A percentile compares a stretch with the other conserved stretches of the same genome.
These are phyloP conservation scores for Toxotes chatareus DNA, from an alignment of 2,113 vertebrate genomes.

Conservation along the genomic window DNA sequence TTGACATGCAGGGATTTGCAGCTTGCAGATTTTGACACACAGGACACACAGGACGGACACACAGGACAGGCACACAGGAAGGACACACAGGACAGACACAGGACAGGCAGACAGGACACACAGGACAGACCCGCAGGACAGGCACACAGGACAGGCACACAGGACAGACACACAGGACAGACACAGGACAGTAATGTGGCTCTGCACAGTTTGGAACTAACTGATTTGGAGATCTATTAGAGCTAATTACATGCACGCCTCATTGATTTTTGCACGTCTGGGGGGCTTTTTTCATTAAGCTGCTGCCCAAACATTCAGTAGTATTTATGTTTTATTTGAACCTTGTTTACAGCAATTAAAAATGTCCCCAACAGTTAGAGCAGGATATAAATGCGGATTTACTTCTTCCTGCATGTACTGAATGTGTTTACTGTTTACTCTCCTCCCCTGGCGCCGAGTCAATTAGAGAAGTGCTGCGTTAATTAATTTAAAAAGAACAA, in stretches of 20 bases:
- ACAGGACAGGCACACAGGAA: too few relatives aligned
- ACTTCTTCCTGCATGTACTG: neutral
- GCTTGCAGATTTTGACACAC: neutral
- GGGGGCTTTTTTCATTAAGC: conserved; percentile 43
- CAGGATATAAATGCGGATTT: neutral
- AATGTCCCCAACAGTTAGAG: neutral
- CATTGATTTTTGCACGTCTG: conserved; percentile 17
- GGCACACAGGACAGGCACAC: too few relatives aligned
- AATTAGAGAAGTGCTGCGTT: neutral
- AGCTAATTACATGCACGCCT: neutral
- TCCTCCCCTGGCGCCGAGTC: neutral
- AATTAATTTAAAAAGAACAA: neutral
- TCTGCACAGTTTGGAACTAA: conserved; percentile 11
- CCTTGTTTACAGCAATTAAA: conserved; percentile 25
- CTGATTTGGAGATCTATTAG: conserved; percentile 24
- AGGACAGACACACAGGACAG: neutral
- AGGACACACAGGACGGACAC: too few relatives aligned
- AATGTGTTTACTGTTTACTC: neutral
- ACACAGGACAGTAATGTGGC: conserved; percentile 2
- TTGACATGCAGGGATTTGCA: conserved; percentile 9
- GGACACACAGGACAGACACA: neutral
- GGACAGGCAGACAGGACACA: too few relatives aligned
- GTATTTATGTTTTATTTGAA: conserved; percentile 26
- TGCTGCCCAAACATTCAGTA: conserved; percentile 12
- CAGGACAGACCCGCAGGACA: too few relatives aligned